Evolutionary conservation across 2,797 vertebrate species (phyloP).

Genomic region (Melanotaenia boesemani): DNA sequence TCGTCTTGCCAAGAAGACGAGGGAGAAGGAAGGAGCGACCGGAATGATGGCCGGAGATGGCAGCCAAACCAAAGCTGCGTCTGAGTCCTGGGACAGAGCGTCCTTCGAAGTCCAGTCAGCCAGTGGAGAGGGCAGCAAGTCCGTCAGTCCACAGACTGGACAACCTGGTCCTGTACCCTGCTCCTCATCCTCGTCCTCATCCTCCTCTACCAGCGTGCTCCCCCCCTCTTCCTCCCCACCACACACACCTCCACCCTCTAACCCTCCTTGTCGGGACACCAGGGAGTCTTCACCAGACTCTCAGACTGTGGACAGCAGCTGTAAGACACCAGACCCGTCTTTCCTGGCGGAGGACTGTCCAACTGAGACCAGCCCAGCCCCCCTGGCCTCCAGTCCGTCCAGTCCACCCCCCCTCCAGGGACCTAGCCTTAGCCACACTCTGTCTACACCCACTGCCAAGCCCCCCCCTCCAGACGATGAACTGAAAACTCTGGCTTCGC

Average conservation of each 20-base stretch:
- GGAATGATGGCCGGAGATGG: slow-evolving; percentile 44
- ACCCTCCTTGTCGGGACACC: slow-evolving; percentile 79
- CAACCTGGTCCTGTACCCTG: slow-evolving; percentile 77
- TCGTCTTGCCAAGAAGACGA: slow-evolving; percentile 77
- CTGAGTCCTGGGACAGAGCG: slow-evolving; percentile 72
- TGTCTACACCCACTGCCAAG: slow-evolving; percentile 74
- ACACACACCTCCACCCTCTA: slow-evolving; percentile 84
- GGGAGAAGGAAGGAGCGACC: slow-evolving; percentile 65
- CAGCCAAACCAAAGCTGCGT: slow-evolving; percentile 53
- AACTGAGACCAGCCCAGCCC: slow-evolving; percentile 68
- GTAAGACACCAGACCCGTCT: slow-evolving; percentile 91
- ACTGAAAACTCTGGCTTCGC: slow-evolving; percentile 71
- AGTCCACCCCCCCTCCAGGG: slow-evolving; percentile 63
- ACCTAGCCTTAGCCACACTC: slow-evolving; percentile 47
- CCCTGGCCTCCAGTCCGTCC: slow-evolving; percentile 71
- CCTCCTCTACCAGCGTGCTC: slow-evolving; percentile 80
- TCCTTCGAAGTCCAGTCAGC: slow-evolving; percentile 70
- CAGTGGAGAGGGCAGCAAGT: slow-evolving; percentile 66
- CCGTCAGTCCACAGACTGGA: slow-evolving; percentile 75
- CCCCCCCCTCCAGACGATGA: slow-evolving; percentile 74
- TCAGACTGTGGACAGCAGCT: slow-evolving; percentile 94
- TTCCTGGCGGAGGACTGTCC: slow-evolving; percentile 87
- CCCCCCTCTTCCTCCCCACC: slow-evolving; percentile 84
- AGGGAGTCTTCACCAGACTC: slow-evolving; percentile 91
- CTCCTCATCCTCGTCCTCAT: slow-evolving; percentile 86